Evolutionary conservation across 2,113 vertebrate species (phyloP), one percentile per base, ranked within the genome.

Genomic region (Raja brachyura): DNA sequence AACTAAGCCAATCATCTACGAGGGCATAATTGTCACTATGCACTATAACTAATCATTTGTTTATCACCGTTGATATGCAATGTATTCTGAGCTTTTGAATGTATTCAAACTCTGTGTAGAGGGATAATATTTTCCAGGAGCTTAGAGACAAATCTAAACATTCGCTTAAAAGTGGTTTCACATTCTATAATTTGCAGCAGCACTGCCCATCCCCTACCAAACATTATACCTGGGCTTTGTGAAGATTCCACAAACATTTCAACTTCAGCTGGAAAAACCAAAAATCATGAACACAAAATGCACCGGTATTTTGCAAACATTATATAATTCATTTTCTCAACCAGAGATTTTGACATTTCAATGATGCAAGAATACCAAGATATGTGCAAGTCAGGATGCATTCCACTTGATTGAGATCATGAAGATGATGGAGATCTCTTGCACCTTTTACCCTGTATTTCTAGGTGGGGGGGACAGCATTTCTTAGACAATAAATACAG

Each of bases 1-100:
- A 88, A 13, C 61, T 31, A 61, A 31, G 85, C n/a, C 61, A 88
- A 63, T 88, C 85, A 88, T 66, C 61, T 66, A 66, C 28, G 66
- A 88, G 16, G 14, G 61, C 85, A 88, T n/a, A 88, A 85, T 88
- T 88, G 59, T 88, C 85, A 88, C n/a, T 66, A 31, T 88, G 85
- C 66, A 88, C 28, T 88, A 63, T 88, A 66, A 88, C 85, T 88
- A 88, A 88, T 88, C 56, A 66, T 31, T 88, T 63, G 59, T 63
- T 88, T 88, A 61, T 59, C 83, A 59, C 83, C 61, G 13, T 28
- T 86, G 59, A 63, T 88, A 59, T 88, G 59, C 83, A 88, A 14
- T 88, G 28, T n/a, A n/a, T 63, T 63, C 83, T 61, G 25, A 63
- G 56, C 1, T 9, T 61, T 88, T n/a, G 25, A 63, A 61, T 31